These are phyloP conservation scores for Proisotoma minuta DNA, from an alignment of 2,888 invertebrate genomes.

Conservation along the genomic window DNA sequence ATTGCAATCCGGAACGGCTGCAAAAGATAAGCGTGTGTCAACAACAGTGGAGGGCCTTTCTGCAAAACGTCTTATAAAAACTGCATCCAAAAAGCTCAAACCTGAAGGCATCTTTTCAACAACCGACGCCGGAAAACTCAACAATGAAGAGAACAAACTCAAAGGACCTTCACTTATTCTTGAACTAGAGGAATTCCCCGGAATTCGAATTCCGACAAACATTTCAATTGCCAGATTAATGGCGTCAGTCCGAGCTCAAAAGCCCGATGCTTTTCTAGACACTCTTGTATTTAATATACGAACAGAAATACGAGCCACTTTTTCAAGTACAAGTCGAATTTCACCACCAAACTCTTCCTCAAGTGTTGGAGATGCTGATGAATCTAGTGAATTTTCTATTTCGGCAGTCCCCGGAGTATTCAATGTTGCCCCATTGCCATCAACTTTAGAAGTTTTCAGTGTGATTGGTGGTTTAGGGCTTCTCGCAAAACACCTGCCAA, in stretches of 20 bases:
- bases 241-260: slow-evolving; percentile 39
- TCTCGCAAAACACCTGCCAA: slow-evolving; percentile 80
- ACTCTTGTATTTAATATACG: slow-evolving; percentile 36
- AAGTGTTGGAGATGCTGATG: slow-evolving; percentile 14
- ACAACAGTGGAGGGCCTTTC: background rate
- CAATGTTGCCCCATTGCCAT: slow-evolving; percentile 50
- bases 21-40: slow-evolving; percentile 75
- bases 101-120: too few relatives aligned
- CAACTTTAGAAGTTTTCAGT: slow-evolving; percentile 78
- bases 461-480: slow-evolving; percentile 81
- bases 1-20: slow-evolving; percentile 74
- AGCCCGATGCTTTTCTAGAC: slow-evolving; percentile 39
- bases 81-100: slow-evolving; percentile 43
- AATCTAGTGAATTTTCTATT: background rate
- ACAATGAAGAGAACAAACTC: slow-evolving; percentile 23
- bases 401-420: slow-evolving; percentile 41
- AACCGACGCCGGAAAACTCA: slow-evolving; percentile 22
- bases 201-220: slow-evolving; percentile 36
- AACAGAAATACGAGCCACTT: slow-evolving; percentile 20
- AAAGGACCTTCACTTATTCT: slow-evolving; percentile 39
- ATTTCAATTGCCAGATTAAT: slow-evolving; percentile 34
- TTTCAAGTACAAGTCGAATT: slow-evolving; percentile 18
- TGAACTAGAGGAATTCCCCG: slow-evolving; percentile 44
- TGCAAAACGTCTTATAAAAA: slow-evolving; percentile 36
- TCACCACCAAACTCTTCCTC: slow-evolving; percentile 37